Evolutionary conservation across 2,888 invertebrate species (phyloP), one percentile per base, ranked within the genome.

Genomic region (Hypercompe scribonia): DNA sequence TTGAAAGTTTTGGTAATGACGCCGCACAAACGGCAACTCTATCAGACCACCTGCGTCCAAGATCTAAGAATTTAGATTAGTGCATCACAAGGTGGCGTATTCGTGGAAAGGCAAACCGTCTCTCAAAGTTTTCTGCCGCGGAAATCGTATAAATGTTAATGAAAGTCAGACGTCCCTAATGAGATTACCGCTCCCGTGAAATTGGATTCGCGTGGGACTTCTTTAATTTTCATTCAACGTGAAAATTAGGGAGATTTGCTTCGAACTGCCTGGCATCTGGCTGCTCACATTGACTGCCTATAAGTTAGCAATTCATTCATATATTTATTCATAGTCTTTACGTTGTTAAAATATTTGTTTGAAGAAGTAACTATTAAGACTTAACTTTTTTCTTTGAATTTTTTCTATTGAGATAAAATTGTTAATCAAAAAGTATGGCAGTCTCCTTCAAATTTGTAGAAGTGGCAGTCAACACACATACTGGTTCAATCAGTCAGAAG

Each of bases 61-160:
- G 86, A 86, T 88, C 85, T 85, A 81, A 88, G 90, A 92, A 93
- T 93, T 92, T 90, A 92, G 91, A 93, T 94, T 90, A 91, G 91
- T 93, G 92, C 92, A 92, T 91, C 90, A 86, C 81, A 89, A 89
- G 88, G 87, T 85, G 82, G 85, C 82, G 81, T 81, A 54, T 70
- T 85, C 84, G 76, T 74, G 77, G 86, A 83, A 88, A 86, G 84
- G 86, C 84, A 58, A 85, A 84, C 86, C 83, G 86, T 87, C 89
- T 86, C 84, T 82, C 86, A 87, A 93, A 93, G 91, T 93, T 93
- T 90, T 86, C 89, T 88, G 87, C 86, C 84, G 85, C 87, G 88
- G 91, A 94, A 92, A 93, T 93, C 93, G 90, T 92, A 94, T 94
- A 94, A 95, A 95, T 94, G 93, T 92, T 95, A 95, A 95, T 95